Percentiles rank a stretch among this genome's conserved stretches.
phyloP scores from a whole-genome alignment of 2,113 vertebrate species.

The Phainopepla nitens region DNA sequence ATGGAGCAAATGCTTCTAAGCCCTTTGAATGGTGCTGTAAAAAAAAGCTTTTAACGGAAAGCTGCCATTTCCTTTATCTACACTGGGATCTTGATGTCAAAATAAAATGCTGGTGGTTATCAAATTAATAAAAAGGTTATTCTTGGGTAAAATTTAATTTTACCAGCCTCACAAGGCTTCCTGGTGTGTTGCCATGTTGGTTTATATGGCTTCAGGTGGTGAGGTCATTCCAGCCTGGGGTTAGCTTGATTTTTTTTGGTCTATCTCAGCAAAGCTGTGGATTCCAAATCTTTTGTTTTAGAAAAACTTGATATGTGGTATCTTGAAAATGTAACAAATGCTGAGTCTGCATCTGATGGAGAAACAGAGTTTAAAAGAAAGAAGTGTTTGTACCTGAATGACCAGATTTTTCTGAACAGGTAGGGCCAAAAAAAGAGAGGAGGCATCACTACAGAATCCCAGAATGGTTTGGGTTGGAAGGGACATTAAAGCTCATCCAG shows the following conservation, averaged over 20 bases:
- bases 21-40: neutral
- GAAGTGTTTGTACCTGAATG: neutral
- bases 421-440: neutral
- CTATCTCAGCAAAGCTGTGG: neutral
- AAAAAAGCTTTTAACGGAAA: neutral
- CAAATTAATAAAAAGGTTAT: constrained; percentile 29
- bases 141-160: constrained; percentile 20
- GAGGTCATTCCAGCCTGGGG: neutral
- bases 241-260: neutral
- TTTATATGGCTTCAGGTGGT: neutral
- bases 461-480: neutral
- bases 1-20: constrained; percentile 23
- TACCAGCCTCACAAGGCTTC: neutral
- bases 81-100: neutral
- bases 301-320: neutral
- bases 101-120: constrained; percentile 36
- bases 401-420: neutral
- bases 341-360: neutral
- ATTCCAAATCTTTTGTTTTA: neutral
- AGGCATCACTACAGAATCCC: neutral
- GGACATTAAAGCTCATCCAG: neutral
- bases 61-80: neutral
- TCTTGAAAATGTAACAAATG: neutral
- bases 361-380: neutral
- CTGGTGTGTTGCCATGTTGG: neutral